Conservation (phyloP, 1,140 invertebrate species). For the Trachymyrmex cornetzi region DNA sequence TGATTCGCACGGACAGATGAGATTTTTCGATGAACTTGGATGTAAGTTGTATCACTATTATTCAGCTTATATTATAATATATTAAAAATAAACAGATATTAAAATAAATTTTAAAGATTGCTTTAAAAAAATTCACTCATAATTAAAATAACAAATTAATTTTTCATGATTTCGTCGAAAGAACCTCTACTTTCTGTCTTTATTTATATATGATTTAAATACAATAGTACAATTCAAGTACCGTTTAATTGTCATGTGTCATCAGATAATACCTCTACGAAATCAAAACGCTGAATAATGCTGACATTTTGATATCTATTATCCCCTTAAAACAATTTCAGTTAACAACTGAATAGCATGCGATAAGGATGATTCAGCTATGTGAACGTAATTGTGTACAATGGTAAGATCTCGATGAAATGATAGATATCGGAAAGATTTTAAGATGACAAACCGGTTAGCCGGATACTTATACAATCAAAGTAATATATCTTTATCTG, state of each 20-base stretch:
- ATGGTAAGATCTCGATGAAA: conserved; percentile 19
- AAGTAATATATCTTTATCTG: conserved; percentile 32
- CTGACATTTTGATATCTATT: background rate
- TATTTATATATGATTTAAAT: conserved; percentile 22
- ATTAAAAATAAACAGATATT: conserved; percentile 27
- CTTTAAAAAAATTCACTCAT: conserved; percentile 46
- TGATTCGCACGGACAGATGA: conserved; percentile 79
- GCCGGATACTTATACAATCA: conserved; percentile 49
- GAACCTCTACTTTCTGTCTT: background rate
- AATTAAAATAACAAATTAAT: conserved; percentile 51
- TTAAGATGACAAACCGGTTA: conserved; percentile 51
- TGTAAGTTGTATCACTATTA: conserved; percentile 84
- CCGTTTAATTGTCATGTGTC: background rate
- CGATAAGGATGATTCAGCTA: conserved; percentile 4
- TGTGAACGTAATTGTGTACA: background rate
- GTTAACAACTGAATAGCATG: background rate
- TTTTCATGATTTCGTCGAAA: background rate
- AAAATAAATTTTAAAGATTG: conserved; percentile 54
- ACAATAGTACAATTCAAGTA: background rate
- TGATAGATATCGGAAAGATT: conserved; percentile 20
- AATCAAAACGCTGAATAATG: background rate
- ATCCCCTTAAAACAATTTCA: background rate
- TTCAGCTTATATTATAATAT: conserved; percentile 17
- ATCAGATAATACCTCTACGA: background rate
- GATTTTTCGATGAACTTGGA: conserved; percentile 88